Base-by-base conservation (phyloP, 1,140 invertebrate species). In the Drosophila watanabei region DNA sequence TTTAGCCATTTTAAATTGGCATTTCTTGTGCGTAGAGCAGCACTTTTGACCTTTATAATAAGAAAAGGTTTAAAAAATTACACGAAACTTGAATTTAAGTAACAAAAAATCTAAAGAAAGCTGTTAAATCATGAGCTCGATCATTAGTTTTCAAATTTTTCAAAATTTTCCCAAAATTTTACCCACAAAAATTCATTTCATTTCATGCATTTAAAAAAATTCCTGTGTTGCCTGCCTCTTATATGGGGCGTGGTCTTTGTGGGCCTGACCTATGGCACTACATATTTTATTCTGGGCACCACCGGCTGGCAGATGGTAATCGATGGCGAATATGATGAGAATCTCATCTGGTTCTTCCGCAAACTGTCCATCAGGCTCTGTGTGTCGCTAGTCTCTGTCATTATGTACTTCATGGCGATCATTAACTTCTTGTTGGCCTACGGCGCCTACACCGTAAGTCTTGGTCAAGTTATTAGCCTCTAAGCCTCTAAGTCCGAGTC, bases 1-100 rank as follows among this genome's bases (percentile, higher is more conserved):
- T 89, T 89, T 63, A 71, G 59, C 68, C 75, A 90, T 75, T 90
- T 86, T 90, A 90, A 90, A 90, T 90, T 90, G 86, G 79, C 68
- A 79, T 72, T 86, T 65, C 32, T 45, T 49, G 39, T 56, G 79
- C 71, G 49, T 70, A 4, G 2, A 28, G 20, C 33, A 30, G 4
- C 8, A 13, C 18, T 46, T 46, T 13, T 6, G 10, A 2, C 41
- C 41, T 10, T 43, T 43, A n/a, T 43, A 18, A 18, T n/a, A 4
- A 0, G n/a, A 5, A 24, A 46, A 14, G 24, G 13, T 0, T 10
- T 9, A 9, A 8, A 7, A 48, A 14, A 48, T 24, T 2, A 48
- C 6, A 14, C 20, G 5, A 28, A 48, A 48, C 13, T 24, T 43
- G 4, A 43, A 7, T 48, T 0, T 28, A 49, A 9, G 24, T 3